Conservation (phyloP, 2,888 invertebrate species). For the Bombyx huttoni region DNA sequence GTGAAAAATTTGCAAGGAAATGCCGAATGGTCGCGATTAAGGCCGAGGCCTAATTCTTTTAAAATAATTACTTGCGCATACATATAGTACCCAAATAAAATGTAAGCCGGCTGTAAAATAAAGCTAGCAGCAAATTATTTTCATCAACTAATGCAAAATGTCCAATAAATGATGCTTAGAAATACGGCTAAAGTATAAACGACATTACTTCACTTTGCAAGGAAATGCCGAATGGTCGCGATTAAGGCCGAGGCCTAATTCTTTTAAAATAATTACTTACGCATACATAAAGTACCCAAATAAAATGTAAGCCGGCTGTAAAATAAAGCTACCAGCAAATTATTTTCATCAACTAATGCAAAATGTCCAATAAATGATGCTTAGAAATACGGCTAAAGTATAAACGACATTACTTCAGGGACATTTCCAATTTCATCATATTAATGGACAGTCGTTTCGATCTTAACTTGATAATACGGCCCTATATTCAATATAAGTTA, state of each 20-base stretch:
- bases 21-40: too few relatives aligned
- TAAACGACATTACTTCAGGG: slow-evolving; percentile 8
- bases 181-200: slow-evolving; percentile 1
- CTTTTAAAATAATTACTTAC: background rate
- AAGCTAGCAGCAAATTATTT: background rate
- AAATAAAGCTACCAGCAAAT: background rate
- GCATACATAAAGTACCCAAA: background rate
- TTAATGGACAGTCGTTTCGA: slow-evolving; percentile 12
- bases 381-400: slow-evolving; percentile 4
- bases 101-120: background rate
- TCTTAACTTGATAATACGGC: slow-evolving; percentile 4
- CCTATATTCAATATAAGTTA: slow-evolving; percentile 4
- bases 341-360: slow-evolving; percentile 8
- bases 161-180: slow-evolving; percentile 10
- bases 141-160: slow-evolving; percentile 10
- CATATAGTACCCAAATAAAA: background rate
- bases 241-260: background rate
- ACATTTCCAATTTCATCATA: slow-evolving; percentile 13
- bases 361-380: slow-evolving; percentile 9
- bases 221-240: too few relatives aligned
- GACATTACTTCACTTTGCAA: slow-evolving; percentile 9
- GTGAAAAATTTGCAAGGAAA: too few relatives aligned
- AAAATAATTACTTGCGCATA: too few relatives aligned
- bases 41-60: background rate
- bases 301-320: background rate